Base-by-base conservation (phyloP, 2,113 vertebrate genomes). In the Cyphomyrus plagiostoma region DNA sequence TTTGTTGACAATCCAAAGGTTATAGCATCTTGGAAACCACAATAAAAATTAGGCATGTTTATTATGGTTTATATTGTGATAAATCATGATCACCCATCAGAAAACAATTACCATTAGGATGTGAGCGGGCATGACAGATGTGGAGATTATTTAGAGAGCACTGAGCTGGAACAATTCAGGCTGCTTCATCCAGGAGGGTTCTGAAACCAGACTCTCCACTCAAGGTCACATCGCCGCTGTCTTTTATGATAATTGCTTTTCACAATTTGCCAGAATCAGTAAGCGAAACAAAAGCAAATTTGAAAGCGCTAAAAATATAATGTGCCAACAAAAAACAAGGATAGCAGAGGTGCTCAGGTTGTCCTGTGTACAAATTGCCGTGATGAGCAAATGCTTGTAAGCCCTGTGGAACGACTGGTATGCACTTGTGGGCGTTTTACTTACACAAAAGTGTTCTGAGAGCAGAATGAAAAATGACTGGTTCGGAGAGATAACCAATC, bases 41-140 rank as follows among this genome's bases (percentile, higher is more conserved):
- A 70, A 84, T 89, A n/a, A 86, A 35, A 86, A 86, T 89, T 89
- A 86, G 45, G 42, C 89, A 49, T 48, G 83, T 86, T 89, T 46
- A 70, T 56, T 86, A 21, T 50, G 45, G 56, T 89, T 89, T 89
- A 49, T 86, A 86, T 89, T 86, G 84, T 19, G 53, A 89, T 89
- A 86, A 89, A 89, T 89, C 83, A 86, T 74, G 53, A 48, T 84
- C 56, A 15, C 83, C 58, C 82, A 89, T 89, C 62, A 89, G 83
- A 86, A 45, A 70, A 85, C 89, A 56, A 89, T 89, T 89, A 89
- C 23, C 62, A 87, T 86, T 49, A 86, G 86, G 89, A 66, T 50
- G 56, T 39, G 50, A 89, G 23, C 84, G 56, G 66, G 83, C 56
- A 58, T 86, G 89, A 89, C 89, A 89, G 89, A 89, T 89, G 89